Conservation (phyloP, 2,797 vertebrate genomes). For the Anisognathus igniventris region DNA sequence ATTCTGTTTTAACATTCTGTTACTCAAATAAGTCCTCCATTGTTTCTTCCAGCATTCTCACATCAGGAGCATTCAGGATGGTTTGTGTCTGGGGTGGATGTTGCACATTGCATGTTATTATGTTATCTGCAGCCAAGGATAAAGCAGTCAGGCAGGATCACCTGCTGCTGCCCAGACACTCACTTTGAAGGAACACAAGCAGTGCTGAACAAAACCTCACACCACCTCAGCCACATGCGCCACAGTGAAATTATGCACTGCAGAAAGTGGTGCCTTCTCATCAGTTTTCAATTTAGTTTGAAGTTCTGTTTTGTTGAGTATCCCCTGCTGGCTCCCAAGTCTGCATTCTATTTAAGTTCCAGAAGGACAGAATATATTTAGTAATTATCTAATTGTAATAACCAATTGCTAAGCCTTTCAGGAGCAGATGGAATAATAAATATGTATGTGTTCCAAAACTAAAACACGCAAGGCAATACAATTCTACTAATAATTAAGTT, state of each 20-base stretch:
- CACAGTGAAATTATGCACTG: not conserved
- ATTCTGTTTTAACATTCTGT: not conserved
- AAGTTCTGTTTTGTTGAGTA: not conserved
- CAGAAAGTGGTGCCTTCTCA: not conserved
- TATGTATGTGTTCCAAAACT: conserved; percentile 22
- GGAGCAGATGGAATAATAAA: conserved; percentile 32
- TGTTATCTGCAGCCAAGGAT: not conserved
- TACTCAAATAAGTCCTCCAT: not conserved
- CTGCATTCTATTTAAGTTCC: not conserved
- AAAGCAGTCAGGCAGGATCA: not conserved
- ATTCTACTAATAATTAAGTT: conserved; percentile 9
- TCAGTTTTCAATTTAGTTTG: not conserved
- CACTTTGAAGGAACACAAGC: not conserved
- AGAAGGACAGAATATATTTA: conserved; percentile 10
- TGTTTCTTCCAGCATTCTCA: not conserved
- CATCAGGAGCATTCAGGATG: not conserved
- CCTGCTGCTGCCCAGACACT: not conserved
- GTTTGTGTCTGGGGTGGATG: not conserved
- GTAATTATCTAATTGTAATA: conserved; percentile 13
- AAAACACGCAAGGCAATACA: not conserved
- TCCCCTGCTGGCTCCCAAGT: not conserved
- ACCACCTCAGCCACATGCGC: not conserved
- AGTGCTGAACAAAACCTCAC: not conserved
- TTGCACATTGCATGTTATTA: accelerated
- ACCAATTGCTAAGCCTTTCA: conserved; percentile 3